Evolutionary conservation across 2,888 invertebrate species (phyloP).

Genomic region (Patella caerulea): DNA sequence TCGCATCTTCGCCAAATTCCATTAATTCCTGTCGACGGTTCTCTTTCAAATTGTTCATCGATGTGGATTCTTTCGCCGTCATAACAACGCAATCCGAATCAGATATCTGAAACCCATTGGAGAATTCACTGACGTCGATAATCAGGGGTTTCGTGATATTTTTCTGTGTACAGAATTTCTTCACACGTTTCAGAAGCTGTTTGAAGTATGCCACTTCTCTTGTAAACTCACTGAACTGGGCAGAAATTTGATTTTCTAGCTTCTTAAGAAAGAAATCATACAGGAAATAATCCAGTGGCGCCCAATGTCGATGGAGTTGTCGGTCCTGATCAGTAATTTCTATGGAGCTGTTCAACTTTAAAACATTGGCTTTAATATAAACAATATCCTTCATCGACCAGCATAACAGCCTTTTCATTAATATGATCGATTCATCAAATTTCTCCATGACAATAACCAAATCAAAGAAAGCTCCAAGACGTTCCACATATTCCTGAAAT

Average conservation of each 20-base stretch:
- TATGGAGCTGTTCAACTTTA: conserved; percentile 21
- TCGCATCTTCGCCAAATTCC: background rate
- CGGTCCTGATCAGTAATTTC: background rate
- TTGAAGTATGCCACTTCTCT: background rate
- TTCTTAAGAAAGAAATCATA: background rate
- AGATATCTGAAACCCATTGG: conserved; percentile 22
- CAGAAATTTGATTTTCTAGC: background rate
- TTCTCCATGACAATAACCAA: conserved; percentile 47
- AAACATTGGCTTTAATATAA: conserved; percentile 29
- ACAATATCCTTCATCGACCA: conserved; percentile 45
- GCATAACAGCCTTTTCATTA: conserved; percentile 43
- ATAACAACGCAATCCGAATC: conserved; percentile 32
- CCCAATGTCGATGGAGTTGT: background rate
- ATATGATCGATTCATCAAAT: conserved; percentile 47
- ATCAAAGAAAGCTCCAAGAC: conserved; percentile 44
- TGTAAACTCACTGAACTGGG: background rate
- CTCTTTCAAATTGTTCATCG: conserved; percentile 13
- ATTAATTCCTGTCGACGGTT: background rate
- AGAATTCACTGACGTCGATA: conserved; percentile 23
- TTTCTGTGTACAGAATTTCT: background rate
- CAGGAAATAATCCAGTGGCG: background rate
- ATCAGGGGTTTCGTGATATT: background rate
- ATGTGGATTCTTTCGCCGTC: conserved; percentile 33
- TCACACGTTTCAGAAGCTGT: background rate
- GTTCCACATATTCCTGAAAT: conserved; percentile 35